Base-by-base conservation (phyloP, 2,888 invertebrate genomes). In the Chironomus riparius region DNA sequence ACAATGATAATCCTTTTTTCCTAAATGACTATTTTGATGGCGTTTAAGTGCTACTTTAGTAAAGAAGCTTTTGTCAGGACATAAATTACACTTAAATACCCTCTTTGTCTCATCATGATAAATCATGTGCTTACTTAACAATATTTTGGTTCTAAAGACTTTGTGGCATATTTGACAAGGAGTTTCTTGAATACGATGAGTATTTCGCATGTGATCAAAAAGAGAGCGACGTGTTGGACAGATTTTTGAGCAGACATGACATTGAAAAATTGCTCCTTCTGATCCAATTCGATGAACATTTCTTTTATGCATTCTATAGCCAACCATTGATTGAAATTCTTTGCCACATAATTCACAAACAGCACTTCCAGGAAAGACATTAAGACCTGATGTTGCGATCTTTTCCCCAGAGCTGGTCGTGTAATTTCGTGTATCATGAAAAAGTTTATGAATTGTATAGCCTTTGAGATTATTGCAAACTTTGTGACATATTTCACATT, bases 71-170 rank as follows among this genome's bases (percentile, higher is more conserved):
- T 74, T 74, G 22, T 47, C 65, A 4, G 69, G 69, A 38, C 76
- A 76, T 24, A 69, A 4, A n/a, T 18, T 18, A 21, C 76, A 76
- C 4, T n/a, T 24, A 12, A 28, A 50, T 3, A 56, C 21, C 22
- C 76, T 68, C 10, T 76, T 76, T 24, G 76, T 47, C 24, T 76
- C 76, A 21, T 76, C 69, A 48, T 76, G 76, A n/a, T 76, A 76
- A 10, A 76, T 76, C 76, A 69, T 68, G 38, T 76, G 76, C 38
- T 76, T 76, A 13, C 47, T 24, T 2, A 76, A 21, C 1, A 76
- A n/a, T 28, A 68, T 50, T 56, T 68, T 68, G n/a, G 68, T 76
- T 12, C 76, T 13, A 21, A 76, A 76, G 1, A 76, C 69, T 38
- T 76, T 76, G 1, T 28, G n/a, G 18, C 76, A 76, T 6, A 76